Conservation (phyloP, 2,797 vertebrate species). For the Pseudochirops corinnae region DNA sequence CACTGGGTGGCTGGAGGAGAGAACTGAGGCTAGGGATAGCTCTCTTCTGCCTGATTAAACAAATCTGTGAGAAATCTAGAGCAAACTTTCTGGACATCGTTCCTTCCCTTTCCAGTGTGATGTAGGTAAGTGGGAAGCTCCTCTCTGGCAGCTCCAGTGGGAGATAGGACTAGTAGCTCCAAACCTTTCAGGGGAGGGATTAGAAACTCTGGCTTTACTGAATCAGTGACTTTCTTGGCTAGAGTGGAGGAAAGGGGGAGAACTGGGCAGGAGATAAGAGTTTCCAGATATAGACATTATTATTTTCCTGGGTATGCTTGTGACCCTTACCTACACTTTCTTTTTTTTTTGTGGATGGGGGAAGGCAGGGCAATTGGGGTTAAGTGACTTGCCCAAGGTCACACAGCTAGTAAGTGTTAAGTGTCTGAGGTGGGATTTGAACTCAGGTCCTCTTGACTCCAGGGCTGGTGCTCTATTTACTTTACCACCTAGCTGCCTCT, state of each 20-base stretch:
- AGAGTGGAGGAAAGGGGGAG: not conserved
- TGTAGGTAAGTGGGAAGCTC: not conserved
- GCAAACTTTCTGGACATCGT: slow-evolving; percentile 5
- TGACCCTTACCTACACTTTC: not conserved
- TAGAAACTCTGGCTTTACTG: not conserved
- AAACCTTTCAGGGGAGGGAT: not conserved
- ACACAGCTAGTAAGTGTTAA: too few species aligned
- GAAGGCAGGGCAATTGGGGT: too few species aligned
- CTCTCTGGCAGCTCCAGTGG: not conserved
- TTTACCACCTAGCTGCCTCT: not conserved
- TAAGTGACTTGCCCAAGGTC: too few species aligned
- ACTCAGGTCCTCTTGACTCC: too few species aligned
- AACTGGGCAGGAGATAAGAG: not conserved
- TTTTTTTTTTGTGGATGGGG: too few species aligned
- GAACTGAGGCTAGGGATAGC: not conserved
- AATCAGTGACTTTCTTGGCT: not conserved
- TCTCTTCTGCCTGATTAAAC: not conserved
- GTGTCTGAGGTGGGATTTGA: too few species aligned
- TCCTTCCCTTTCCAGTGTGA: not conserved
- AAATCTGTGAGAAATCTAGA: slow-evolving; percentile 4
- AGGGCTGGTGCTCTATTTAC: too few species aligned
- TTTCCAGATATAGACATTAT: not conserved
- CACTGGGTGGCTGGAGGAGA: not conserved
- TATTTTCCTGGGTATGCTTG: not conserved
- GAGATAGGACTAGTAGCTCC: not conserved